These are phyloP conservation scores for Valencia hispanica DNA, from an alignment of 2,797 vertebrate species.

Conservation along the genomic window DNA sequence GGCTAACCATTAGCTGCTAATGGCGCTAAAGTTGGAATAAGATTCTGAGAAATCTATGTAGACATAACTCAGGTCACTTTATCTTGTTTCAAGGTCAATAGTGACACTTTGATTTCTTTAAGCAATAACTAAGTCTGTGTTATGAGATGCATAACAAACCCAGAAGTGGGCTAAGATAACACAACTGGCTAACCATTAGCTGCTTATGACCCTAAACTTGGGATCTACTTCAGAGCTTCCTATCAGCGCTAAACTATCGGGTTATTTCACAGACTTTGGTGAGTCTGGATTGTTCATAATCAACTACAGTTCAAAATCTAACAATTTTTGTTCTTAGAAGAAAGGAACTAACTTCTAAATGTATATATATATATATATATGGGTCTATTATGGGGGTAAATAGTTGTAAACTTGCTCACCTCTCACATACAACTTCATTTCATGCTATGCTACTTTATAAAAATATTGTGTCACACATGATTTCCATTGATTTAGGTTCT, in stretches of 20 bases:
- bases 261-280: not conserved
- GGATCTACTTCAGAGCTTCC: not conserved
- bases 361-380: too few relatives aligned
- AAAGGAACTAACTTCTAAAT: too few relatives aligned
- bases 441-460: too few relatives aligned
- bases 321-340: not conserved
- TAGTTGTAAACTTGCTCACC: not conserved
- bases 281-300: not conserved
- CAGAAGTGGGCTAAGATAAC: not conserved
- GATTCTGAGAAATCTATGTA: slow-evolving; percentile 33
- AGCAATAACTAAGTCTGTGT: not conserved
- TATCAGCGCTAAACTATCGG: not conserved
- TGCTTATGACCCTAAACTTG: not conserved
- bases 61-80: slow-evolving; percentile 11
- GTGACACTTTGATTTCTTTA: slow-evolving; percentile 30
- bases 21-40: not conserved
- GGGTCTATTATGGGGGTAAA: too few relatives aligned
- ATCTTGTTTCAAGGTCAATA: slow-evolving; percentile 30
- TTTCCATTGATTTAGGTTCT: not conserved
- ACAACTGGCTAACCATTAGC: not conserved
- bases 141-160: not conserved
- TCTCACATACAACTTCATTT: too few relatives aligned
- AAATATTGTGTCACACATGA: not conserved
- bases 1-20: not conserved
- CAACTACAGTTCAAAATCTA: not conserved